Conservation (phyloP, 1,140 invertebrate genomes). For the Antheraea mylitta region DNA sequence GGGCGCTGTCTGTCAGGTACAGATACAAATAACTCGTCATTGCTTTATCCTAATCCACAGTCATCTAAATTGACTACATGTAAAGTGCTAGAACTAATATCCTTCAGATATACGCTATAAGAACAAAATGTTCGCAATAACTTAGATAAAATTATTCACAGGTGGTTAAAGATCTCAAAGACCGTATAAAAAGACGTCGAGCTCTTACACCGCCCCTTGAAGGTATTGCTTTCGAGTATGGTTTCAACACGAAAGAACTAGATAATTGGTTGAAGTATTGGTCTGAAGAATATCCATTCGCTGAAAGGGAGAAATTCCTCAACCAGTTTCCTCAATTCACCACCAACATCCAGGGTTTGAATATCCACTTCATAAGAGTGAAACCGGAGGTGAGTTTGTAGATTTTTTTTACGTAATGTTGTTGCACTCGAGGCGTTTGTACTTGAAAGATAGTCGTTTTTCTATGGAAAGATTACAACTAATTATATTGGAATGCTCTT, state of each 20-base stretch:
- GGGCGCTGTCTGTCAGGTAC: no score
- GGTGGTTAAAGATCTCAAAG: slow-evolving; percentile 82
- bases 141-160: slow-evolving; percentile 40
- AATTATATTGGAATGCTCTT: no score
- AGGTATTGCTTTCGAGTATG: slow-evolving; percentile 85
- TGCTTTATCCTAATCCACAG: no score
- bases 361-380: slow-evolving; percentile 86
- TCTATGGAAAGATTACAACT: no score
- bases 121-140: not conserved
- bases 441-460: no score
- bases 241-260: slow-evolving; percentile 85
- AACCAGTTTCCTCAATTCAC: slow-evolving; percentile 87
- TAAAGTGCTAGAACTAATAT: no score
- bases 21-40: no score
- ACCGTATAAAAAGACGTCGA: slow-evolving; percentile 78
- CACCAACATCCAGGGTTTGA: slow-evolving; percentile 84
- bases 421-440: no score
- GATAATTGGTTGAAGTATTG: slow-evolving; percentile 83
- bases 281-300: slow-evolving; percentile 85
- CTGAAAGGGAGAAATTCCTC: slow-evolving; percentile 81
- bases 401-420: not conserved
- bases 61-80: no score
- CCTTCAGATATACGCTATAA: no score
- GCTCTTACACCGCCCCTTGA: slow-evolving; percentile 80
- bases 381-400: slow-evolving; percentile 70